Conservation (phyloP, 2,797 vertebrate species). For the Vireo griseus region DNA sequence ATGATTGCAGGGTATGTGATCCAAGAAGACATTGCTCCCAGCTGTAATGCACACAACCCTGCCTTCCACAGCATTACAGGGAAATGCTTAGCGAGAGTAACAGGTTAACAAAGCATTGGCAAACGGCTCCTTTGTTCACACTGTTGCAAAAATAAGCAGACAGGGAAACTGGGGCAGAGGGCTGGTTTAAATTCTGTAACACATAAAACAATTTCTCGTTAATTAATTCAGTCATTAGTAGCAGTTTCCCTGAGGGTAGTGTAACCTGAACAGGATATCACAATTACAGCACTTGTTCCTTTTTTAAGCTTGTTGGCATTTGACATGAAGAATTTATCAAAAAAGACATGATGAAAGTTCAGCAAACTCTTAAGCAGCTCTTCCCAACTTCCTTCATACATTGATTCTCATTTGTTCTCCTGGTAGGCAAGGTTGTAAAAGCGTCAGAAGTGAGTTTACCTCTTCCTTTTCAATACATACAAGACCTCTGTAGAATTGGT, state of each 20-base stretch:
- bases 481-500: neutral
- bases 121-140: constrained; percentile 60
- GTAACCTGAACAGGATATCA: constrained; percentile 58
- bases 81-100: constrained; percentile 18
- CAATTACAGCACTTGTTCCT: constrained; percentile 20
- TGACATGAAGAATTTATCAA: constrained; percentile 47
- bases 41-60: constrained; percentile 28
- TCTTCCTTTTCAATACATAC: neutral
- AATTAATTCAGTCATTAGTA: constrained; percentile 58
- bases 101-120: constrained; percentile 57
- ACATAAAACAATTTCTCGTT: constrained; percentile 30
- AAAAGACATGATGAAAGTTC: neutral
- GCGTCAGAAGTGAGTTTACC: neutral
- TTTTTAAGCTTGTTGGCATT: constrained; percentile 3
- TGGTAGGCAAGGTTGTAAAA: neutral
- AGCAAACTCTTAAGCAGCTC: neutral
- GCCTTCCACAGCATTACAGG: neutral
- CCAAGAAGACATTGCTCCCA: constrained; percentile 48
- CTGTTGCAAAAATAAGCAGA: neutral
- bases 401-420: neutral
- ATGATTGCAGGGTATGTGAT: constrained; percentile 48
- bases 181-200: constrained; percentile 38
- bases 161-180: constrained; percentile 8
- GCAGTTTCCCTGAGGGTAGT: constrained; percentile 26
- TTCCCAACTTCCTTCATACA: neutral